phyloP scores from a whole-genome alignment of 23 tunicate genomes.

The Ascidia mentula region DNA sequence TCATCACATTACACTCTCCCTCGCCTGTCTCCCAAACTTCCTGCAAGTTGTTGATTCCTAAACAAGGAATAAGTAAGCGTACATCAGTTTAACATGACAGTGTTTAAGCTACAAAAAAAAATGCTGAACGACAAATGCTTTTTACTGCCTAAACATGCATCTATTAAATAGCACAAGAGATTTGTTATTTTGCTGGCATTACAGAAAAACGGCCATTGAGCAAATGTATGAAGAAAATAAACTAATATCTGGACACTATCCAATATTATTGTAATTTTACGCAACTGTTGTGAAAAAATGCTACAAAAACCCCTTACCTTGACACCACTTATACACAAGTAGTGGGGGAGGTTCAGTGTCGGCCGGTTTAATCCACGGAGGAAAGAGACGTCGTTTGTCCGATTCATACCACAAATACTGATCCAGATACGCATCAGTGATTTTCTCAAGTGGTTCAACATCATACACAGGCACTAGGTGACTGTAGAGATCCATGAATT shows the following conservation, averaged over 20 bases:
- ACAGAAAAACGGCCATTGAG: no score
- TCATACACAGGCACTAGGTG: slow-evolving; percentile 99
- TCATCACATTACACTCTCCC: slow-evolving; percentile 98
- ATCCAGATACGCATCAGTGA: slow-evolving; percentile 99
- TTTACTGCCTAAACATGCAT: no score
- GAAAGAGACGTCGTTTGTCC: slow-evolving; percentile 95
- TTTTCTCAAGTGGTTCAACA: slow-evolving; percentile 98
- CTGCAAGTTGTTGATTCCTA: slow-evolving; percentile 97
- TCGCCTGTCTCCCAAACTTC: slow-evolving; percentile 99
- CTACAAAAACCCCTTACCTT: slow-evolving; percentile 40
- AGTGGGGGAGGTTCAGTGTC: slow-evolving; percentile 99
- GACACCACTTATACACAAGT: slow-evolving; percentile 98
- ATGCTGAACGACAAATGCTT: no score
- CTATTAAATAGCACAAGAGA: no score
- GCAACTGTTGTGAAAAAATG: no score
- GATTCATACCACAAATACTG: slow-evolving; percentile 99
- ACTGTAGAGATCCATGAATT: slow-evolving; percentile 99
- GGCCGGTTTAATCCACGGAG: slow-evolving; percentile 99
- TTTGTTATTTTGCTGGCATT: no score
- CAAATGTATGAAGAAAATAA: no score
- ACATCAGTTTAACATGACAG: not conserved
- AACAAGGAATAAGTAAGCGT: not conserved
- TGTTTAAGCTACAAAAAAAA: no score
- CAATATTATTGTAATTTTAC: no score
- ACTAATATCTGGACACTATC: no score